Base-by-base conservation (phyloP, 2,888 invertebrate genomes). In the Acrobasis consociella region DNA sequence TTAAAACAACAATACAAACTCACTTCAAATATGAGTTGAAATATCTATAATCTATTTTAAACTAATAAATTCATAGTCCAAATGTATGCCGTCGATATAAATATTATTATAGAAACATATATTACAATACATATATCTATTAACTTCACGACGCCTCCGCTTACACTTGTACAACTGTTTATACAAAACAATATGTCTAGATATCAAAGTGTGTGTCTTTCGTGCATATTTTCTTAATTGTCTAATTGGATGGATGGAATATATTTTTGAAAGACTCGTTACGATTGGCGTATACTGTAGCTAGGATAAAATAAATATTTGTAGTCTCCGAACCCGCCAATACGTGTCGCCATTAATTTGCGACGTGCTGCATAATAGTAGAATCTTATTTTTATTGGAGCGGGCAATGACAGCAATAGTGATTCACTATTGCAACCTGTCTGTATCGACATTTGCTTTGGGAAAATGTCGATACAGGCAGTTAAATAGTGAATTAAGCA, bases 221-320 rank as follows among this genome's bases (percentile, higher is more conserved):
- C 77, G 78, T 81, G 81, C 75, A 79, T 84, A 83, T 85, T 82
- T 81, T 82, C 79, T 72, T 80, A 81, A 78, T 77, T 69, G 71
- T 72, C 71, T 71, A 75, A 72, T 67, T 76, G 73, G 78, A 84
- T 81, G 80, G 78, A 85, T 82, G 81, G 78, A 85, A 79, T 89
- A 87, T 89, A 91, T 91, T 89, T 91, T 91, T 89, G 75, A 83
- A 82, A 80, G 72, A 71, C 77, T 78, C 77, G 75, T 69, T 70
- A 71, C 64, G 77, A 71, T 78, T 77, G 77, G 75, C 75, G 77
- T 82, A 77, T 81, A 82, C 77, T 81, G 80, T 86, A 87, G 87
- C 72, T 85, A 85, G 85, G 84, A 77, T 77, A 73, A 79, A 78
- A 73, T 72, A 78, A 81, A 66, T 62, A 62, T 69, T 67, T 75